phyloP scores from a whole-genome alignment of 2,797 vertebrate genomes.

The Okamejei kenojei region DNA sequence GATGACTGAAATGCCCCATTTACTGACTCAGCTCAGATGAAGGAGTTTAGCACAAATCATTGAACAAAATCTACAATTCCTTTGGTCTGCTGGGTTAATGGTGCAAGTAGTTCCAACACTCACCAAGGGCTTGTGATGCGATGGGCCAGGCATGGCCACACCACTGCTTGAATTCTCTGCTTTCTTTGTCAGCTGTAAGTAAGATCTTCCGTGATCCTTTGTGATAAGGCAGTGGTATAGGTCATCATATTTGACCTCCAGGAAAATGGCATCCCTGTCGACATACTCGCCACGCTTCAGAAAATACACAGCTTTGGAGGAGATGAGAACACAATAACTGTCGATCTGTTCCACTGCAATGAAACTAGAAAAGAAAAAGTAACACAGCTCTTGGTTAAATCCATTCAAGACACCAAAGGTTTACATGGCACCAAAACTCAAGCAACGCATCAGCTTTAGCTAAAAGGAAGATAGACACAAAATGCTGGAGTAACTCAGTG shows the following conservation, averaged over 20 bases:
- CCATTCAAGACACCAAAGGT: too few relatives aligned
- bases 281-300: constrained; percentile 73
- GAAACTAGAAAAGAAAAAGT: constrained; percentile 62
- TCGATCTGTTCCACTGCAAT: constrained; percentile 88
- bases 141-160: constrained; percentile 85
- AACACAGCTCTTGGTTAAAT: background rate
- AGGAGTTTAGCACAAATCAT: background rate
- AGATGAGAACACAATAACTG: constrained; percentile 89
- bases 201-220: constrained; percentile 87
- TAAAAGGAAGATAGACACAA: background rate
- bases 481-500: too few relatives aligned
- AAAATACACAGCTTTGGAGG: constrained; percentile 92
- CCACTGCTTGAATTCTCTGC: constrained; percentile 80
- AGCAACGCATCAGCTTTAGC: background rate
- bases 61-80: background rate
- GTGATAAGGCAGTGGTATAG: constrained; percentile 96
- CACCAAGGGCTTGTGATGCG: constrained; percentile 95
- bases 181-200: constrained; percentile 94
- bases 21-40: background rate
- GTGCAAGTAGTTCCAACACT: constrained; percentile 45
- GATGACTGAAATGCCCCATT: background rate
- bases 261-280: constrained; percentile 86
- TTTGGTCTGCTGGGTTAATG: background rate
- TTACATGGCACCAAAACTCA: background rate
- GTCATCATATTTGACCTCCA: constrained; percentile 91